A percentile compares a stretch with the other conserved stretches of the same genome.
These are phyloP conservation scores for Apolygus lucorum DNA, from an alignment of 1,140 invertebrate genomes.

Conservation along the genomic window DNA sequence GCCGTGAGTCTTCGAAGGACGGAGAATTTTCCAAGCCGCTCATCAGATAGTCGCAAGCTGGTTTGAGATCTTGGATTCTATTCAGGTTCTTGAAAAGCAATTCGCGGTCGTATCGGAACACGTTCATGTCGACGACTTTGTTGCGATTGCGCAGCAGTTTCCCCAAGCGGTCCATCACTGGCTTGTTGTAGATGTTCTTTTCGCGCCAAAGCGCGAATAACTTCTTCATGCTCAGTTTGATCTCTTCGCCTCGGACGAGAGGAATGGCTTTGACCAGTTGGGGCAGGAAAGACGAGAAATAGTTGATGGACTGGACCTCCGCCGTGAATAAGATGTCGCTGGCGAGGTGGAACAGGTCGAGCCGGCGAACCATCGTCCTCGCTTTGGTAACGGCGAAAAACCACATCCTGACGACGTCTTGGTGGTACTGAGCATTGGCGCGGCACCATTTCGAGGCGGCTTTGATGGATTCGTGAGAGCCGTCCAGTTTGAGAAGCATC, in stretches of 20 bases:
- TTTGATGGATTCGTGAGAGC: slow-evolving; percentile 2
- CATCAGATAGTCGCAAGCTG: not conserved
- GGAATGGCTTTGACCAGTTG: slow-evolving; percentile 4
- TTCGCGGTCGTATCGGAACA: not conserved
- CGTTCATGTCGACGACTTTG: slow-evolving; percentile 3
- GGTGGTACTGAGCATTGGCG: not conserved
- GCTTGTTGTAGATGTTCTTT: not conserved
- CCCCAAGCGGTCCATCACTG: not conserved
- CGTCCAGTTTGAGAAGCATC: slow-evolving; percentile 12
- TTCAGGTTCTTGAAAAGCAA: not conserved
- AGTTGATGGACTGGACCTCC: not conserved
- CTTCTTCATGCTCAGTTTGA: not conserved
- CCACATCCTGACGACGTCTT: not conserved
- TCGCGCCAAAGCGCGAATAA: not conserved
- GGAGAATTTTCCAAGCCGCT: not conserved
- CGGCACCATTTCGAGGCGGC: slow-evolving; percentile 7
- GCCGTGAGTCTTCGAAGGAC: not conserved
- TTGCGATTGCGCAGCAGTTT: not conserved
- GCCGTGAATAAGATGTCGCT: not conserved
- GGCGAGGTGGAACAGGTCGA: slow-evolving; percentile 2
- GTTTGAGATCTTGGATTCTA: not conserved
- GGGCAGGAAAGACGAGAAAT: not conserved
- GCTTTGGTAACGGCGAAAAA: not conserved
- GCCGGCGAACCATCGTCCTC: not conserved
- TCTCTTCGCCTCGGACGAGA: not conserved